Evolutionary conservation across 1,140 invertebrate genomes (phyloP).

Genomic region (Drosophila ficusphila): DNA sequence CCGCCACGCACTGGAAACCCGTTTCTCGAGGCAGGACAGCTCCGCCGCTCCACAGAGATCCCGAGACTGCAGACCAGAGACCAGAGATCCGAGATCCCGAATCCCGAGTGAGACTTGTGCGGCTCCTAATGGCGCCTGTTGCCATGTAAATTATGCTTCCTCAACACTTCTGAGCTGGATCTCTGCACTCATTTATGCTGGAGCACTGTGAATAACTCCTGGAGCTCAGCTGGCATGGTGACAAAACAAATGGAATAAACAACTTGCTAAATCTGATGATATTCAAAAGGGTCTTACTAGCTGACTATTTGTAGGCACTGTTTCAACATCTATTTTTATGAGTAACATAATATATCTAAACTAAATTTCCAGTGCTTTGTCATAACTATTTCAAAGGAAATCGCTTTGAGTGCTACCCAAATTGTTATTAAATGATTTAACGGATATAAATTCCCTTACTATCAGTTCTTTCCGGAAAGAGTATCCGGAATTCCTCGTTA

Average conservation of each 20-base stretch:
- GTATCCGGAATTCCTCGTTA: constrained; percentile 1
- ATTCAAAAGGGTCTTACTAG: not conserved
- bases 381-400: too few relatives aligned
- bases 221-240: not conserved
- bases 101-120: constrained; percentile 10
- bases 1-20: constrained; percentile 40
- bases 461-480: too few relatives aligned
- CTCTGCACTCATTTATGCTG: not conserved
- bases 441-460: too few relatives aligned
- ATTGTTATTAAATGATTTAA: too few relatives aligned
- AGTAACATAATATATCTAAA: too few relatives aligned
- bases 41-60: not conserved
- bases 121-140: constrained; percentile 73
- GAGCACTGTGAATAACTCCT: not conserved
- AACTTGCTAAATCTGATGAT: not conserved
- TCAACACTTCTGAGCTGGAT: constrained; percentile 57
- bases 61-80: too few relatives aligned
- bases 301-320: too few relatives aligned
- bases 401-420: too few relatives aligned
- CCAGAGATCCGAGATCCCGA: not conserved
- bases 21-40: constrained; percentile 37
- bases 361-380: too few relatives aligned
- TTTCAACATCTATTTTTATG: too few relatives aligned
- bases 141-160: constrained; percentile 83
- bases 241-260: not conserved